These are phyloP conservation scores for Dolichotis patagonum DNA, from an alignment of 2,113 vertebrate species.

Conservation along the genomic window DNA sequence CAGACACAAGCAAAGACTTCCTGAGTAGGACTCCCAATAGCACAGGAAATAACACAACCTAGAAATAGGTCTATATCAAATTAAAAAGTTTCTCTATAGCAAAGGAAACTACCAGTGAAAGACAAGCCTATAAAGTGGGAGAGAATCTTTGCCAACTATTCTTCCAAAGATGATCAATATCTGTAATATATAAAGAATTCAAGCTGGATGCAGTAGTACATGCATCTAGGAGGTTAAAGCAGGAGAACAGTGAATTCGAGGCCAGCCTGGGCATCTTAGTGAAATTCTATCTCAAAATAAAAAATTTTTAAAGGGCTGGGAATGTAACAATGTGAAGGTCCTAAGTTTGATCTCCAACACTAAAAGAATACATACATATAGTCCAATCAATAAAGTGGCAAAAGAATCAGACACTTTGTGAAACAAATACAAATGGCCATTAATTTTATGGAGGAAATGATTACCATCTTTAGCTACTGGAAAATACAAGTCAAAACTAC, in stretches of 20 bases:
- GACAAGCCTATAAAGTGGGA: neutral
- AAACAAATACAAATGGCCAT: neutral
- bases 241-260: neutral
- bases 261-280: neutral
- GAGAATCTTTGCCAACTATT: neutral
- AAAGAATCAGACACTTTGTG: neutral
- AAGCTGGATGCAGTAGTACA: neutral
- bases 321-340: neutral
- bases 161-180: neutral
- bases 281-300: neutral
- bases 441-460: neutral
- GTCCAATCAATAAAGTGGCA: neutral
- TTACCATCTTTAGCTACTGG: neutral
- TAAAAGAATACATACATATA: no score
- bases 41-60: neutral
- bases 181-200: neutral
- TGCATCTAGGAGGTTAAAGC: neutral
- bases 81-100: neutral
- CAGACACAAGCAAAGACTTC: neutral
- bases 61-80: neutral
- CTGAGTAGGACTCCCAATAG: neutral
- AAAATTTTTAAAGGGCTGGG: neutral
- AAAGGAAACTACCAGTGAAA: neutral
- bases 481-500: neutral
- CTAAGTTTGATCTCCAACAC: neutral